Conservation (phyloP, 2,797 vertebrate species). For the Neoniphon sammara region DNA sequence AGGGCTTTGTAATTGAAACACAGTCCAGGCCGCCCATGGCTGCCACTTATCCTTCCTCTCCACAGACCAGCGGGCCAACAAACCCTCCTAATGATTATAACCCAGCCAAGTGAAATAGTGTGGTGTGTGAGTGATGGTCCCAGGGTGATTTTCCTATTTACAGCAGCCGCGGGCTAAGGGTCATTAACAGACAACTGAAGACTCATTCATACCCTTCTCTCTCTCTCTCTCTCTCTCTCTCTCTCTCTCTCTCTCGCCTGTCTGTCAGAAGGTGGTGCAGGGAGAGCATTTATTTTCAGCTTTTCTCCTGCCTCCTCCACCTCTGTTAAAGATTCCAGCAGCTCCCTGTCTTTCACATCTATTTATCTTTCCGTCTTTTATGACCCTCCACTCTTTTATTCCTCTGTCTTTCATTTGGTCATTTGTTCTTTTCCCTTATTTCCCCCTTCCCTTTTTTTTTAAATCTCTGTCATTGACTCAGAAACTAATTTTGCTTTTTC, state of each 20-base stretch:
- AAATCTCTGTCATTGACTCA: too few species aligned
- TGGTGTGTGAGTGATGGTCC: constrained; percentile 19
- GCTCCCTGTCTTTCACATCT: neutral
- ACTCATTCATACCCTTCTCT: constrained; percentile 28
- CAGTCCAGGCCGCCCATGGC: neutral
- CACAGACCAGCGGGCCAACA: neutral
- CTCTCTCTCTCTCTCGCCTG: neutral
- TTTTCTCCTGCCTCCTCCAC: neutral
- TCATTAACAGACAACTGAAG: constrained; percentile 54
- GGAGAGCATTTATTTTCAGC: constrained; percentile 14
- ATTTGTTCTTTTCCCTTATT: too few species aligned
- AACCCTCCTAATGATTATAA: neutral
- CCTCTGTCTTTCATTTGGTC: neutral
- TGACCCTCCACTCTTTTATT: neutral
- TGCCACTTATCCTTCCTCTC: constrained; percentile 8
- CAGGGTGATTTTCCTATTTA: constrained; percentile 21
- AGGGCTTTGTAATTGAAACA: neutral
- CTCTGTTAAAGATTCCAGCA: neutral
- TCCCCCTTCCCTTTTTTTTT: too few species aligned
- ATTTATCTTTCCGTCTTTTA: neutral
- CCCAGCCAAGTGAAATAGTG: constrained; percentile 25
- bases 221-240: neutral
- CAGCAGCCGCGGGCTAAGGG: constrained; percentile 22
- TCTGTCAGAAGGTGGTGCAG: neutral
- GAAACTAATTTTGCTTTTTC: too few species aligned